Evolutionary conservation across 2,113 vertebrate genomes (phyloP).

Genomic region (Lipotes vexillifer): DNA sequence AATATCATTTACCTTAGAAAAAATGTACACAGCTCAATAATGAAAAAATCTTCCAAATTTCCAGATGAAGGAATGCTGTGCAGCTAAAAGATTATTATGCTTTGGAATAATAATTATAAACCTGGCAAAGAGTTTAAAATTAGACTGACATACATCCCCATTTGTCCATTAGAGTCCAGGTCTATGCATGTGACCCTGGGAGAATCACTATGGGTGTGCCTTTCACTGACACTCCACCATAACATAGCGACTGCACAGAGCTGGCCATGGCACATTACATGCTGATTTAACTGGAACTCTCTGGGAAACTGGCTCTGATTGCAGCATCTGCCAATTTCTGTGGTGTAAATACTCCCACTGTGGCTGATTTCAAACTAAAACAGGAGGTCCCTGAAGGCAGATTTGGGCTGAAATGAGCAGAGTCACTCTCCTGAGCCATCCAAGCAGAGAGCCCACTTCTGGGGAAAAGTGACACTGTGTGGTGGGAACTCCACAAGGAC

Average conservation of each 20-base stretch:
- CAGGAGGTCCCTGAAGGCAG: background rate
- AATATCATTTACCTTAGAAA: background rate
- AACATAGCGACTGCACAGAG: background rate
- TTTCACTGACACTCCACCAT: background rate
- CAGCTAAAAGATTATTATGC: background rate
- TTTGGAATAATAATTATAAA: background rate
- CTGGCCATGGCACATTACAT: no score
- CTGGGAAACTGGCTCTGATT: background rate
- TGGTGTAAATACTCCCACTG: background rate
- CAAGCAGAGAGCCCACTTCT: background rate
- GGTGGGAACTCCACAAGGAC: background rate
- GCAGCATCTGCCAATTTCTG: background rate
- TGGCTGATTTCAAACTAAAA: background rate
- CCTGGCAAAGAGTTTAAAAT: background rate
- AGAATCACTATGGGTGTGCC: background rate
- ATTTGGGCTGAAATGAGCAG: background rate
- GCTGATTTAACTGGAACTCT: background rate
- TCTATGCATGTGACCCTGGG: no score
- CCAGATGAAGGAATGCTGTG: background rate
- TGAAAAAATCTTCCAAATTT: background rate
- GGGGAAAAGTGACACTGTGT: background rate
- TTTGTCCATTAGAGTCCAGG: no score
- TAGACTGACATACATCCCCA: accelerated
- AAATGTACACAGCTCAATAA: background rate
- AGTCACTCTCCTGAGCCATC: background rate